Base-by-base conservation (phyloP, 2,797 vertebrate genomes). In the Chelon auratus region DNA sequence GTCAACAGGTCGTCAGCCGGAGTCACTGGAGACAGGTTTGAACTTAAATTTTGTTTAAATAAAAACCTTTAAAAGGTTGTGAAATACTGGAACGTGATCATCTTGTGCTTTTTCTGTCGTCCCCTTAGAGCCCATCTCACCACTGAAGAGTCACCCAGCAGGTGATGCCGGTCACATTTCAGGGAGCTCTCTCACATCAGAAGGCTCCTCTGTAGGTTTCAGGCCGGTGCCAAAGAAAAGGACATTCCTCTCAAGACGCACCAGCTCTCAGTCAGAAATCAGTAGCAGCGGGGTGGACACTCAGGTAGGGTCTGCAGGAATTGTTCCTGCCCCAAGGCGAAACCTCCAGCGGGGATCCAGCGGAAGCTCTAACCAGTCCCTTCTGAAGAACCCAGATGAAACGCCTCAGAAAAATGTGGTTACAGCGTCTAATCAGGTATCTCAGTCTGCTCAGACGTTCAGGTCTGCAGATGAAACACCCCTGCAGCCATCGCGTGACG, bases 211-310 rank as follows among this genome's bases (percentile, higher is more conserved):
- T 40, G 17, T 54, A 2, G 70, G 80, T 37, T 94, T 94, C 62
- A 92, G 78, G 67, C 97, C 97, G 1, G 85, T 98, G 57, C 97
- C 98, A 15, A 98, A 95, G 93, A 95, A 95, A 72, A 96, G 97
- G 87, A 98, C 94, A 11, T 90, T 96, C 64, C 57, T 95, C 63
- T 91, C 88, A 12, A 95, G 90, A 87, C 85, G 73, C 4, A 63
- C 75, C 50, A 85, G 85, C 73, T 72, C 76, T 68, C 86, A 91
- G 47, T 78, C 82, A 50, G 93, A 93, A 17, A 92, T 83, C 57
- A 84, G 54, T 5, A 56, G 76, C 54, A 26, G 65, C 26, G 82
- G 82, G 54, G 42, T 0, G 3, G 83, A 84, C 0, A 1, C 61
- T 74, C 80, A 73, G 18, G 40, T 0, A 4, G 89, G 87, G 59